A percentile compares a stretch with the other conserved stretches of the same genome.
Conservation (phyloP, 1,140 invertebrate genomes). For the Dreissena polymorpha region DNA sequence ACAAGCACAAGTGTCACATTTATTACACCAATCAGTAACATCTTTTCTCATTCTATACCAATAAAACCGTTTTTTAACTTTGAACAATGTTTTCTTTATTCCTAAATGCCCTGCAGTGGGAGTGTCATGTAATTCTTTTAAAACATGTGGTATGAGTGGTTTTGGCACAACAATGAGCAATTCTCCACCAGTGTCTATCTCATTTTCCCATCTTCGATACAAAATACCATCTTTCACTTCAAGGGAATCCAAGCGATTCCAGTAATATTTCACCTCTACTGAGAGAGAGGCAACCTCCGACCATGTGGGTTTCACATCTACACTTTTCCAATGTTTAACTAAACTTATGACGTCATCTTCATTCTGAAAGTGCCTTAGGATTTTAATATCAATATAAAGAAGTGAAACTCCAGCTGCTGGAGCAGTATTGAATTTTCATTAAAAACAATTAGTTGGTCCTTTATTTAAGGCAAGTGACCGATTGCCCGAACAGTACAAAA, state of each 20-base stretch:
- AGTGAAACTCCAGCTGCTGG: too few relatives aligned
- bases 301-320: slow-evolving; percentile 14
- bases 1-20: slow-evolving; percentile 45
- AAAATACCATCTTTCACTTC: slow-evolving; percentile 26
- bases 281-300: not conserved
- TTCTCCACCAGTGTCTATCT: not conserved
- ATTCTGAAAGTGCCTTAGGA: not conserved
- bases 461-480: too few relatives aligned
- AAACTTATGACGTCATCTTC: not conserved
- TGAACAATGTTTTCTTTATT: slow-evolving; percentile 5
- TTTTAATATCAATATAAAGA: not conserved
- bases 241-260: slow-evolving; percentile 45
- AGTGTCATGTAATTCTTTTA: slow-evolving; percentile 11
- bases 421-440: too few relatives aligned
- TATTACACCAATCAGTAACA: slow-evolving; percentile 26
- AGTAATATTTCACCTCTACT: slow-evolving; percentile 39
- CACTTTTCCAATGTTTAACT: not conserved
- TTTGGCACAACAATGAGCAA: slow-evolving; percentile 1
- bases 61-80: slow-evolving; percentile 10
- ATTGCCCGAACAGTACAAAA: too few relatives aligned
- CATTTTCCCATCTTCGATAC: not conserved
- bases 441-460: too few relatives aligned
- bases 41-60: slow-evolving; percentile 6
- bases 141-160: not conserved
- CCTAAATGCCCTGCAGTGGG: slow-evolving; percentile 32